Evolutionary conservation across 2,797 vertebrate genomes (phyloP).

Genomic region (Schizothorax lantsangensis): DNA sequence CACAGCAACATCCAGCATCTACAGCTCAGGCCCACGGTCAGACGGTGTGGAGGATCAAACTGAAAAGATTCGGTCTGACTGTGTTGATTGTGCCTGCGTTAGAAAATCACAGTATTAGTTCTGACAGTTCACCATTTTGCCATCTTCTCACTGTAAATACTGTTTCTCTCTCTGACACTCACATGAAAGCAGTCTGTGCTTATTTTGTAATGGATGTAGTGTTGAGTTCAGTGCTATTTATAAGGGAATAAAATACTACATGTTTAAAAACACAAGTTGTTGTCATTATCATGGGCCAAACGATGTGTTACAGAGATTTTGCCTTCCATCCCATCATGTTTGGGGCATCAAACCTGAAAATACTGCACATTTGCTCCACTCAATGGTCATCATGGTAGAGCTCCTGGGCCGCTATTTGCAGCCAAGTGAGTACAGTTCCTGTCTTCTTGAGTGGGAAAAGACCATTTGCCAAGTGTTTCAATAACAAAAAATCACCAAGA

Average conservation of each 20-base stretch:
- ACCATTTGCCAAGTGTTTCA: neutral
- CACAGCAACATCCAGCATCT: conserved; percentile 33
- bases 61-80: neutral
- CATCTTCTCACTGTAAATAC: conserved; percentile 46
- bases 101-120: conserved; percentile 37
- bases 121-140: neutral
- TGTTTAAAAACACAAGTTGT: conserved; percentile 68
- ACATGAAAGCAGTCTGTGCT: conserved; percentile 45
- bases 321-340: neutral
- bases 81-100: conserved; percentile 23
- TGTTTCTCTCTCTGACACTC: conserved; percentile 48
- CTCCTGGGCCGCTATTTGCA: neutral
- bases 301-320: neutral
- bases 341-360: neutral
- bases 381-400: neutral
- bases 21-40: conserved; percentile 32
- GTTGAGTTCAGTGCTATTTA: conserved; percentile 72
- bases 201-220: conserved; percentile 71
- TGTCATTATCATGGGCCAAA: conserved; percentile 1
- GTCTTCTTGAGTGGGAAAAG: neutral
- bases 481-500: neutral
- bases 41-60: neutral
- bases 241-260: conserved; percentile 72
- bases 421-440: neutral
- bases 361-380: neutral